phyloP scores from a whole-genome alignment of 2,888 invertebrate genomes.

The Graphium colonna region DNA sequence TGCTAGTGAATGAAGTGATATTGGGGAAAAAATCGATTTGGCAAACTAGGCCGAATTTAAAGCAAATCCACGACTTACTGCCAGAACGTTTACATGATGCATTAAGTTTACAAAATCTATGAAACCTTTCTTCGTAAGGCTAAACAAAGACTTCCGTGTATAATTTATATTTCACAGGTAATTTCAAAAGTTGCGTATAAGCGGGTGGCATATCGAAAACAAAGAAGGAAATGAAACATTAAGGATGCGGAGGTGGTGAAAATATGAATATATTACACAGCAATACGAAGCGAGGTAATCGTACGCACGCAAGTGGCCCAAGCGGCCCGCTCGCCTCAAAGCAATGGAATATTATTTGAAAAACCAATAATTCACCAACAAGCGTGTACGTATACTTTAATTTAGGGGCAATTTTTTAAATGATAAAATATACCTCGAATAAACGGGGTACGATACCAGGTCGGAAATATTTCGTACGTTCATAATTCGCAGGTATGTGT shows the following conservation, averaged over 20 bases:
- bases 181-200: constrained; percentile 18
- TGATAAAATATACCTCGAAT: constrained; percentile 38
- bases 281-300: constrained; percentile 63
- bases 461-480: background rate
- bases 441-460: constrained; percentile 15
- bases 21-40: constrained; percentile 43
- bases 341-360: constrained; percentile 58
- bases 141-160: background rate
- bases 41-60: constrained; percentile 38
- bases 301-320: constrained; percentile 71
- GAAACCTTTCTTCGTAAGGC: background rate
- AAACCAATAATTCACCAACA: constrained; percentile 72
- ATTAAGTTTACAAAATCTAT: constrained; percentile 7
- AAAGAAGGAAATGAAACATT: constrained; percentile 62
- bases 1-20: constrained; percentile 46
- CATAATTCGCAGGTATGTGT: background rate
- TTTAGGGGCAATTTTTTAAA: constrained; percentile 55
- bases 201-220: constrained; percentile 40
- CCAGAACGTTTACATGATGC: constrained; percentile 19
- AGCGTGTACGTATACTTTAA: constrained; percentile 52
- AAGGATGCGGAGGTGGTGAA: constrained; percentile 73
- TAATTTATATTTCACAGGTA: background rate
- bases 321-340: constrained; percentile 44
- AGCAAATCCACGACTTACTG: background rate
- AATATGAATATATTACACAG: constrained; percentile 76